These are phyloP conservation scores for Megalurothrips usitatus DNA, from an alignment of 2,888 invertebrate genomes.

Conservation along the genomic window DNA sequence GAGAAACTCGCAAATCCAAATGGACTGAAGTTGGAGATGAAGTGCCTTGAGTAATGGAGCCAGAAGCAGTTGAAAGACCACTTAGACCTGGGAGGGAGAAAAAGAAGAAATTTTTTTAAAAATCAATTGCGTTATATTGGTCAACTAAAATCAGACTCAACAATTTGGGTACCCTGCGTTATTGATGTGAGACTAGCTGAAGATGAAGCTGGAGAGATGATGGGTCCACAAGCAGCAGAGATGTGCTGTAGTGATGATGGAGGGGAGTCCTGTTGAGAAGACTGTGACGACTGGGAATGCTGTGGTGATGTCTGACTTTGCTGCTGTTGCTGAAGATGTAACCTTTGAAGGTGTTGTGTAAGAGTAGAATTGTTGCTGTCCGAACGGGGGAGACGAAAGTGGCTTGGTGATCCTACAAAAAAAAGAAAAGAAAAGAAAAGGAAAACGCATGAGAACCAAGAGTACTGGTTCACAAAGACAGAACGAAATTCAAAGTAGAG, in stretches of 20 bases:
- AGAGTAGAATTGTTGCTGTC: slow-evolving; percentile 44
- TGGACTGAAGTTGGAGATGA: slow-evolving; percentile 58
- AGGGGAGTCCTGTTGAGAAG: slow-evolving; percentile 37
- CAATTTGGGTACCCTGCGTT: slow-evolving; percentile 50
- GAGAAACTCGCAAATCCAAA: slow-evolving; percentile 50
- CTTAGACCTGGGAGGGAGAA: slow-evolving; percentile 59
- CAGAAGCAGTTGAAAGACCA: slow-evolving; percentile 63
- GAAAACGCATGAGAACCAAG: not conserved
- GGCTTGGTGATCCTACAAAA: slow-evolving; percentile 54
- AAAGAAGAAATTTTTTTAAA: not conserved
- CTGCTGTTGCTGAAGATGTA: slow-evolving; percentile 44
- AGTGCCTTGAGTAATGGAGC: slow-evolving; percentile 70
- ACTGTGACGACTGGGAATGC: slow-evolving; percentile 30
- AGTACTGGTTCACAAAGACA: not conserved
- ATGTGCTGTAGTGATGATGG: slow-evolving; percentile 45
- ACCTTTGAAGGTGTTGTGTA: slow-evolving; percentile 48
- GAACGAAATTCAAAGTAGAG: not conserved
- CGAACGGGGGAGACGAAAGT: not conserved
- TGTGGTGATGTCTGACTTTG: slow-evolving; percentile 29
- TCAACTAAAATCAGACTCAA: not conserved
- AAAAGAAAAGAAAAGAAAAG: slow-evolving; percentile 29
- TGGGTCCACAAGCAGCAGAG: slow-evolving; percentile 43
- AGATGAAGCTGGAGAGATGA: slow-evolving; percentile 37
- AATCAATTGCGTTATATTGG: not conserved
- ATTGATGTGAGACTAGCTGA: slow-evolving; percentile 51